Base-by-base conservation (phyloP, 1,140 invertebrate genomes). In the Helicoverpa armigera region DNA sequence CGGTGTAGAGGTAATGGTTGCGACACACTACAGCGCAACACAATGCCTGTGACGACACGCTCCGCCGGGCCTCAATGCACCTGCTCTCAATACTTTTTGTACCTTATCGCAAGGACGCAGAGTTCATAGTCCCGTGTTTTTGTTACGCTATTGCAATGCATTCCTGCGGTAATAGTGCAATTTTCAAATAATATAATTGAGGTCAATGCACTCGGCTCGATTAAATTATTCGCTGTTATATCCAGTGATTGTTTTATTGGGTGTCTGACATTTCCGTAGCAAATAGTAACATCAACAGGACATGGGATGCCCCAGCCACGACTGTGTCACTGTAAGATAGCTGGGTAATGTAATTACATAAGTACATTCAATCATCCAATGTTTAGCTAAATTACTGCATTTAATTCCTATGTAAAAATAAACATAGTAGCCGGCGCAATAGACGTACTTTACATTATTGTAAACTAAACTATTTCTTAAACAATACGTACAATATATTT, bases 71-170 rank as follows among this genome's bases (percentile, higher is more conserved):
- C 48, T 76, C 58, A 76, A 60, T 76, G 63, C 58, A 63, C 63
- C 56, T 63, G 35, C 43, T 29, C 43, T 35, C 16, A 76, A 63
- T 16, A 48, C 63, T 60, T 79, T 70, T 70, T 79, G 18, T 13
- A 50, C 65, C 65, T 53, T 79, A 70, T 12, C 14, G 10, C 74
- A 77, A 83, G 73, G 78, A 29, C 78, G 51, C 63, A 83, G 56
- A 80, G 78, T 61, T 80, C 51, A 80, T 29, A 83, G 63, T 80
- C n/a, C 18, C n/a, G 74, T 35, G 72, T 70, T 70, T 73, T 58
- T 61, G 35, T 73, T 2, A 50, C 43, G 13, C 29, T 63, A 76
- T 61, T 60, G 48, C 48, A 51, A n/a, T 56, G 58, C 13, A 43
- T 63, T 76, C 58, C 74, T 43, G 43, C 18, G 35, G 51, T 51